Percentiles rank a stretch among this genome's conserved stretches.
phyloP scores from a whole-genome alignment of 2,797 vertebrate species.

The Anguilla obscura region DNA sequence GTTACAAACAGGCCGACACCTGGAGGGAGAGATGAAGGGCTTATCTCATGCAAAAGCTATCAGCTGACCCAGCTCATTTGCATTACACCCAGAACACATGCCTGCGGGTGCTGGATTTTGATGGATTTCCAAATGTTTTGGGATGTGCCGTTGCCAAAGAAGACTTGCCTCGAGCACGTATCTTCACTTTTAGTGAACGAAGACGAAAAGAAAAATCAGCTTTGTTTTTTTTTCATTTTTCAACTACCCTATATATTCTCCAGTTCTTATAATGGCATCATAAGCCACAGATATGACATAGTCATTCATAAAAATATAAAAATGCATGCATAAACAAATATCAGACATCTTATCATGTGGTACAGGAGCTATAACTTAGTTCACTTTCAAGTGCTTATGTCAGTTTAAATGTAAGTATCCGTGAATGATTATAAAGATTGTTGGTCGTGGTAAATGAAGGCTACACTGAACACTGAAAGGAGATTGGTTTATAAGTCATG shows the following conservation, averaged over 20 bases:
- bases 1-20: constrained; percentile 18
- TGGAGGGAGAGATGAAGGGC: constrained; percentile 3
- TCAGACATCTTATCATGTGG: neutral
- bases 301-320: neutral
- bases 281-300: neutral
- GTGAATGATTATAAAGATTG: neutral
- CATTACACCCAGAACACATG: neutral
- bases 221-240: constrained; percentile 11
- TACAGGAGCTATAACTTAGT: neutral
- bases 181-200: constrained; percentile 11
- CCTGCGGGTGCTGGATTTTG: neutral
- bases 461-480: neutral
- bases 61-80: constrained; percentile 25
- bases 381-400: neutral
- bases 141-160: constrained; percentile 19
- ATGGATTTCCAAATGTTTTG: constrained; percentile 23
- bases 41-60: constrained; percentile 7
- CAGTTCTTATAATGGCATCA: neutral
- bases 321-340: neutral
- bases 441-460: neutral
- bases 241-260: neutral
- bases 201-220: neutral
- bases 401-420: neutral
- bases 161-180: neutral
- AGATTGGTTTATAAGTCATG: neutral